Conservation (phyloP, 2,113 vertebrate genomes). For the Eleginops maclovinus region DNA sequence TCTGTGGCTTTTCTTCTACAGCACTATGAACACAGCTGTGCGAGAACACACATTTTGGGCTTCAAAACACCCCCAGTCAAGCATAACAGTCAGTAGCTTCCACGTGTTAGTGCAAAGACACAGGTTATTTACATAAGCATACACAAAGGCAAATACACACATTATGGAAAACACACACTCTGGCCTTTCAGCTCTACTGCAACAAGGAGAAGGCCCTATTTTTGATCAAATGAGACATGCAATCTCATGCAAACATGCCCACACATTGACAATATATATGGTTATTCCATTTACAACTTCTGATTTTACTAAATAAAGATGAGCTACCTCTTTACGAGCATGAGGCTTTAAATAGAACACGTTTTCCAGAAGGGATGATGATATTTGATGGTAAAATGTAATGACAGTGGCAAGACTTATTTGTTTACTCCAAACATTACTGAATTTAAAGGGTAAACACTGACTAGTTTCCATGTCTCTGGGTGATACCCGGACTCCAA, state of each 20-base stretch:
- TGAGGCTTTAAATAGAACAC: not conserved
- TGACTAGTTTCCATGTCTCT: constrained; percentile 8
- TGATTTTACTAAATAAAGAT: not conserved
- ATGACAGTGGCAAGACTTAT: not conserved
- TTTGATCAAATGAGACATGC: no score
- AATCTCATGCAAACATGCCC: not conserved
- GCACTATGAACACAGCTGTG: constrained; percentile 64
- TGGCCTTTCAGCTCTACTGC: constrained; percentile 7
- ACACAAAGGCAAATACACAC: not conserved
- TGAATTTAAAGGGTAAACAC: not conserved
- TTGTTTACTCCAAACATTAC: constrained; percentile 34
- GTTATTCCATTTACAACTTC: not conserved
- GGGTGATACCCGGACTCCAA: constrained; percentile 21
- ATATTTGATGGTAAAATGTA: no score
- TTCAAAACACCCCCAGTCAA: constrained; percentile 64
- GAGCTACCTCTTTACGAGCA: not conserved
- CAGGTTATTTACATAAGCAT: constrained; percentile 8
- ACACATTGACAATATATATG: not conserved
- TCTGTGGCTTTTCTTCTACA: constrained; percentile 23
- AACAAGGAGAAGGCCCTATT: no score
- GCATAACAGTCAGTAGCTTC: constrained; percentile 32
- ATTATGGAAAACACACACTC: not conserved
- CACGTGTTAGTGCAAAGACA: constrained; percentile 44
- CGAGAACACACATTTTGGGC: constrained; percentile 24
- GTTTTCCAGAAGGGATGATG: constrained; percentile 6